Conservation (phyloP, 2,888 invertebrate genomes). For the Nymphalis polychloros region DNA sequence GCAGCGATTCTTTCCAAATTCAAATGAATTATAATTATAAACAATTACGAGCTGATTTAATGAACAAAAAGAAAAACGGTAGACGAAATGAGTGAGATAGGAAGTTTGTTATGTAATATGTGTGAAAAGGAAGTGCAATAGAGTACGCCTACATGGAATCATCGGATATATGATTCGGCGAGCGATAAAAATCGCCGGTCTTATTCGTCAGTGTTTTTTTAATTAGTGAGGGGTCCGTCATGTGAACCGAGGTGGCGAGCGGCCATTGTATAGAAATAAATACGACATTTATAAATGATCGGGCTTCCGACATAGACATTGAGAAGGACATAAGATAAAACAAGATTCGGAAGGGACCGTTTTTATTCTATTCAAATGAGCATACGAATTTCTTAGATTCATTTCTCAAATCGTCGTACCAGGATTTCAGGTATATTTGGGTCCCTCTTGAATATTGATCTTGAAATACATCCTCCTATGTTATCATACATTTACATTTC, state of each 20-base stretch:
- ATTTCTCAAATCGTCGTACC: slow-evolving; percentile 37
- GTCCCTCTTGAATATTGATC: neutral
- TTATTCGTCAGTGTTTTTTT: slow-evolving; percentile 80
- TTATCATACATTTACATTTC: neutral
- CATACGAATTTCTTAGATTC: slow-evolving; percentile 44
- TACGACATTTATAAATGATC: slow-evolving; percentile 72
- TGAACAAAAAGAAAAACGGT: slow-evolving; percentile 67
- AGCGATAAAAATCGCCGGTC: slow-evolving; percentile 80
- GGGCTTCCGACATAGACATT: slow-evolving; percentile 58
- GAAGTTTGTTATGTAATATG: slow-evolving; percentile 45
- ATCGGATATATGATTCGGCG: slow-evolving; percentile 76
- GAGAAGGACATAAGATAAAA: slow-evolving; percentile 57
- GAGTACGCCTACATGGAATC: slow-evolving; percentile 75
- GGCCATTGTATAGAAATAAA: slow-evolving; percentile 75
- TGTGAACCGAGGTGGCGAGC: slow-evolving; percentile 72
- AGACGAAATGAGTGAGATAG: slow-evolving; percentile 59
- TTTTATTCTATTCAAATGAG: slow-evolving; percentile 51
- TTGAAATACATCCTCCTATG: neutral
- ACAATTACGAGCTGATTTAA: slow-evolving; percentile 75
- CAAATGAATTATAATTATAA: slow-evolving; percentile 79
- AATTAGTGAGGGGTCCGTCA: slow-evolving; percentile 77
- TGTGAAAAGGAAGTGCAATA: slow-evolving; percentile 61
- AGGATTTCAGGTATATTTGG: slow-evolving; percentile 16
- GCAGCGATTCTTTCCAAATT: slow-evolving; percentile 62
- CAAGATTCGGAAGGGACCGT: slow-evolving; percentile 48